Percentiles rank a stretch among this genome's conserved stretches.
These are phyloP conservation scores for Clarias gariepinus DNA, from an alignment of 2,113 vertebrate genomes.

Conservation along the genomic window DNA sequence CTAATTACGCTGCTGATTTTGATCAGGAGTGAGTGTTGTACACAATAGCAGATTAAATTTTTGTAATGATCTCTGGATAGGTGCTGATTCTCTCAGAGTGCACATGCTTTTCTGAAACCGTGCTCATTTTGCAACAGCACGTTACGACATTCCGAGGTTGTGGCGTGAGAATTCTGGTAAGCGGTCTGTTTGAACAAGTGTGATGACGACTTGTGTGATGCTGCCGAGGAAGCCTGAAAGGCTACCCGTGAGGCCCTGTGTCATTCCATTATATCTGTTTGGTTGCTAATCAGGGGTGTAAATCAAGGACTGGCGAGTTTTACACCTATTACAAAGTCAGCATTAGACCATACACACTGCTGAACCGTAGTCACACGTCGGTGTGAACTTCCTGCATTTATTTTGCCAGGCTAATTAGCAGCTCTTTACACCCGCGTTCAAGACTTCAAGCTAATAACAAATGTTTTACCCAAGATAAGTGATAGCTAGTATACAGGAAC, in stretches of 20 bases:
- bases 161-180: neutral
- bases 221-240: slow-evolving; percentile 19
- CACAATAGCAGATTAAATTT: neutral
- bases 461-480: neutral
- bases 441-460: neutral
- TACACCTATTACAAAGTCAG: neutral
- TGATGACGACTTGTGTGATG: slow-evolving; percentile 16
- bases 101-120: neutral
- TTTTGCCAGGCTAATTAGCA: neutral
- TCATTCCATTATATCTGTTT: slow-evolving; percentile 22
- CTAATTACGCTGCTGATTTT: neutral
- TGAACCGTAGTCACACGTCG: neutral
- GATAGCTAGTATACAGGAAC: neutral
- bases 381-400: neutral
- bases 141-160: neutral
- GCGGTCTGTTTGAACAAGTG: neutral
- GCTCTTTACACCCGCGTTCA: neutral
- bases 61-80: neutral
- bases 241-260: slow-evolving; percentile 9
- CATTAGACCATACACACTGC: neutral
- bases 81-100: neutral
- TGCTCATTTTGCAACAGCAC: neutral
- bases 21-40: neutral
- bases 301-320: neutral
- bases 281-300: neutral